These are phyloP conservation scores for Schlechtendalia chinensis DNA, from an alignment of 1,140 invertebrate genomes.

Conservation along the genomic window DNA sequence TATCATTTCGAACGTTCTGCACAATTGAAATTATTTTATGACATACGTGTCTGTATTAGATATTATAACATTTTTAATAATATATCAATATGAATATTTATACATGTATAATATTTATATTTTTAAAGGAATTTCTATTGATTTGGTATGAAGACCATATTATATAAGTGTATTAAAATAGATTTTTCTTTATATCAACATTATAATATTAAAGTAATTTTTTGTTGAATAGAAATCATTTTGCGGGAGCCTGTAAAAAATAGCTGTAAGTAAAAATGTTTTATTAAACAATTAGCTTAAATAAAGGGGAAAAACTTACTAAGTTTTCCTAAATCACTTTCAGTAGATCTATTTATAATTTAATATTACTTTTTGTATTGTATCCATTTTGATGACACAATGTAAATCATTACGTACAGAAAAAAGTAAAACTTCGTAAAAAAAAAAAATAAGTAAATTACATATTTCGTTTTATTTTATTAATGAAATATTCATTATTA, in stretches of 20 bases:
- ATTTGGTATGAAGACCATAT: no score
- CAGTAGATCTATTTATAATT: not conserved
- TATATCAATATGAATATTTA: no score
- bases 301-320: no score
- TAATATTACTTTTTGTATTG: not conserved
- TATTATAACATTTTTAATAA: no score
- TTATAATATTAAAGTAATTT: not conserved
- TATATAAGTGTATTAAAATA: no score
- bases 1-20: no score
- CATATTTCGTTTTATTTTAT: slow-evolving; percentile 17
- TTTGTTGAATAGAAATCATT: not conserved
- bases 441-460: slow-evolving; percentile 9
- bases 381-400: not conserved
- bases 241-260: not conserved
- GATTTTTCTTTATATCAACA: not conserved
- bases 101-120: no score
- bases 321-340: not conserved
- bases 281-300: not conserved
- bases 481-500: slow-evolving; percentile 4
- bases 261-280: not conserved
- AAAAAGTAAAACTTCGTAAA: not conserved
- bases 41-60: no score
- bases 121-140: no score
- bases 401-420: not conserved
- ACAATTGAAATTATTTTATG: no score